Base-by-base conservation (phyloP, 2,113 vertebrate species). In the Hyperoodon ampullatus region DNA sequence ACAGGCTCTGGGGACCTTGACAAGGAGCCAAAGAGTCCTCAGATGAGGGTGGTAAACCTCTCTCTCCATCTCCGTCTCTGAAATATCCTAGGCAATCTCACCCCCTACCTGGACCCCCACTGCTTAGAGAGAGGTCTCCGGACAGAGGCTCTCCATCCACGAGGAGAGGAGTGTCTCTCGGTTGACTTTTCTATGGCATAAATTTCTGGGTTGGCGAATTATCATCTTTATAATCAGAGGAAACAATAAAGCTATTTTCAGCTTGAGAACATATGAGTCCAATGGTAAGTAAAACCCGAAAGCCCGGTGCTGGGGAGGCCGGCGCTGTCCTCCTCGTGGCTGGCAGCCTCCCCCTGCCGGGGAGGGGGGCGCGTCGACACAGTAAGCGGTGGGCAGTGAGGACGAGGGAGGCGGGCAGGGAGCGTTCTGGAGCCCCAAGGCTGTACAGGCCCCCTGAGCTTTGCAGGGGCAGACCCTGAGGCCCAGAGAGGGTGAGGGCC, bases 221-320 rank as follows among this genome's bases (percentile, higher is more conserved):
- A 61, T 15, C 42, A n/a, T 23, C 30, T 61, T 71, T 50, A 18
- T 68, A 58, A 30, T 65, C 92, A 81, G 47, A 91, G 83, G 83
- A 88, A 80, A 77, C 87, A 89, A 75, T 21, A 92, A 88, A 75
- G 88, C 80, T 90, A 42, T 83, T 88, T 93, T 85, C 81, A 90
- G 87, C 78, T 18, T 74, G 23, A 74, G 47, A 21, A 66, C 90
- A 78, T 77, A 39, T 24, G 23, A 82, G 68, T 58, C 12, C 71
- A 30, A 1, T 0, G 4, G 30, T 35, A 24, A 44, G 11, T 16
- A 66, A 78, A 78, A 33, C 3, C 88, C 35, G 74, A 18, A 14
- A 81, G 50, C 16, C 75, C 1, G 3, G 42, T 53, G 44, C 77
- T 23, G 14, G 83, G 47, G 39, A 92, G 47, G 4, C 60, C 1